Evolutionary conservation across 2,888 invertebrate species (phyloP).

Genomic region (Theretra japonica): DNA sequence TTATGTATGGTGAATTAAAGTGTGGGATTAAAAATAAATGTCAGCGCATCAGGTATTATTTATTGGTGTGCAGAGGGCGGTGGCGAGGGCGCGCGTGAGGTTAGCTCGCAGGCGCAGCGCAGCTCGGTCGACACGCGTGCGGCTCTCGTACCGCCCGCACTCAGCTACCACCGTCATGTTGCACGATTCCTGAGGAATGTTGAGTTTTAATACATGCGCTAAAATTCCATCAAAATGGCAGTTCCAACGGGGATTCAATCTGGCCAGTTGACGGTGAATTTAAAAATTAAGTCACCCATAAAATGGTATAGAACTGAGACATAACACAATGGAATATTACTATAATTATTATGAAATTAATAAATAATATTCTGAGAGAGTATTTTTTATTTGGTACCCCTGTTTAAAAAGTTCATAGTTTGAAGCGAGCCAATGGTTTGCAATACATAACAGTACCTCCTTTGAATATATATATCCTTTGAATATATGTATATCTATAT

Average conservation of each 20-base stretch:
- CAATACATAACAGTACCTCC: too few species aligned
- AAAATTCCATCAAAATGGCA: too few species aligned
- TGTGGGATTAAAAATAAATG: conserved; percentile 22
- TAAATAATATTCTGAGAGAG: too few species aligned
- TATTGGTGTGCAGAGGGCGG: conserved; percentile 62
- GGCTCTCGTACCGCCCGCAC: conserved; percentile 66
- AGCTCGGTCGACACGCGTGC: conserved; percentile 66
- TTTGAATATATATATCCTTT: too few species aligned
- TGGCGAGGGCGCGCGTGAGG: conserved; percentile 61
- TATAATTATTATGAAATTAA: too few species aligned
- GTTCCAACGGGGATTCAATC: too few species aligned
- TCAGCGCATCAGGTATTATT: conserved; percentile 51
- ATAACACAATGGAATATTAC: too few species aligned
- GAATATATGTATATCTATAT: too few species aligned
- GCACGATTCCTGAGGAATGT: conserved; percentile 74
- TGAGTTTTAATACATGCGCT: not conserved
- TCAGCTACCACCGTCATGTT: conserved; percentile 75
- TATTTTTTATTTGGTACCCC: too few species aligned
- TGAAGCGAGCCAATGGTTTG: not conserved
- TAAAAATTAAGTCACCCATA: too few species aligned
- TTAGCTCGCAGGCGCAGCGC: conserved; percentile 64
- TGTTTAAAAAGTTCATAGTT: not conserved
- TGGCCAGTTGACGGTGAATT: too few species aligned
- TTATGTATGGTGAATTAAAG: not conserved
- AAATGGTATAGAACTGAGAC: too few species aligned